Percentiles rank a stretch among this genome's conserved stretches.
Conservation (phyloP, 2,113 vertebrate genomes). For the Lichenostomus cassidix region DNA sequence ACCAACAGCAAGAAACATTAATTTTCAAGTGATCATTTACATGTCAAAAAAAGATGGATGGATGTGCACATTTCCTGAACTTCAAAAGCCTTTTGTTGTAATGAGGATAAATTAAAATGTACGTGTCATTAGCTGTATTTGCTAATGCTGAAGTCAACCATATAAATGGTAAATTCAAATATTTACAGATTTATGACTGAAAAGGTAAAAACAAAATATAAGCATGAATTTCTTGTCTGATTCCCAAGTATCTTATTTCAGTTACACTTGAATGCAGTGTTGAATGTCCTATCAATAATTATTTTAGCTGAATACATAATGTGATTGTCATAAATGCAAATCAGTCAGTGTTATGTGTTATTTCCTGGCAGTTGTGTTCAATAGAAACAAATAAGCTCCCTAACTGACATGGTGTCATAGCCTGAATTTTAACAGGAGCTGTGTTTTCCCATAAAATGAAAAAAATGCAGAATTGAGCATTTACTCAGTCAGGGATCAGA, state of each 20-base stretch:
- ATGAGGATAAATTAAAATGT: not conserved
- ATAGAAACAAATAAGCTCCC: not conserved
- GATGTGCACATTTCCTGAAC: not conserved
- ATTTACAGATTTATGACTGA: not conserved
- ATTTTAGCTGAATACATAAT: not conserved
- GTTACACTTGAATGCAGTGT: not conserved
- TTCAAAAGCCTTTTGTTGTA: not conserved
- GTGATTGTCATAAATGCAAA: not conserved
- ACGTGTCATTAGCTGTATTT: not conserved
- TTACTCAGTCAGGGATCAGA: not conserved
- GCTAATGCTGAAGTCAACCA: not conserved
- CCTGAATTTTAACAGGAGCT: not conserved
- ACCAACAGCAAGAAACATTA: not conserved
- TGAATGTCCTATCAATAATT: not conserved
- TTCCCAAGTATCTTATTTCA: not conserved
- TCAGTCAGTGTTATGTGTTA: not conserved
- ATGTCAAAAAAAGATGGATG: not conserved
- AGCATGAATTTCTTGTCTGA: not conserved
- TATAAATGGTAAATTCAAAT: not conserved
- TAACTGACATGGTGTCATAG: not conserved
- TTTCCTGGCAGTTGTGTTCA: not conserved
- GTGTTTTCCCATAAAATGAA: not conserved
- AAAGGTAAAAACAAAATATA: not conserved
- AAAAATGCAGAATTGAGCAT: not conserved
- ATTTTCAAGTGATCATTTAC: not conserved